Conservation (phyloP, 2,888 invertebrate species). For the Drosophila ustulata region DNA sequence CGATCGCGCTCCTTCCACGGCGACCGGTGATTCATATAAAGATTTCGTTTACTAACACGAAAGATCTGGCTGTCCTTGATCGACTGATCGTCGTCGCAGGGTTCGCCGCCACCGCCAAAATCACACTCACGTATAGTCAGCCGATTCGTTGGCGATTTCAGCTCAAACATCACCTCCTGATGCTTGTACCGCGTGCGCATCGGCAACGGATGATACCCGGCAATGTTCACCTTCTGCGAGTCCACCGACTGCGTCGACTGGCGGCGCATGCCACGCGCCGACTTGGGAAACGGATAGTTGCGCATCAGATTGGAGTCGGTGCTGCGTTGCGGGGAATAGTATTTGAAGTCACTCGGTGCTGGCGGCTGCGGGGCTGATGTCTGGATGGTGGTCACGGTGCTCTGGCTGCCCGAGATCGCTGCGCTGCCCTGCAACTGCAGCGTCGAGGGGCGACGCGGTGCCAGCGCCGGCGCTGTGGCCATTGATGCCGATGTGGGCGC, state of each 20-base stretch:
- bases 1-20: conserved; percentile 85
- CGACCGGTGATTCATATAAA: conserved; percentile 85
- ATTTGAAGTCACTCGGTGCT: conserved; percentile 84
- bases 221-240: conserved; percentile 82
- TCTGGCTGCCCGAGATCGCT: conserved; percentile 68
- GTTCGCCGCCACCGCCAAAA: conserved; percentile 85
- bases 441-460: conserved; percentile 79
- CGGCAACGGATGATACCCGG: conserved; percentile 83
- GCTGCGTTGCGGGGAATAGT: conserved; percentile 84
- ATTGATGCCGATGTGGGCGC: conserved; percentile 69
- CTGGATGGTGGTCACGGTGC: conserved; percentile 82
- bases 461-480: conserved; percentile 62
- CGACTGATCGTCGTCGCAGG: conserved; percentile 85
- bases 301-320: conserved; percentile 80
- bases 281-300: conserved; percentile 84
- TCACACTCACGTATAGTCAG: conserved; percentile 85
- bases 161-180: conserved; percentile 84
- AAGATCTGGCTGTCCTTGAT: conserved; percentile 85
- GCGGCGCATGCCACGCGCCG: conserved; percentile 83
- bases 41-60: conserved; percentile 85
- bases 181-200: conserved; percentile 83
- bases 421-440: conserved; percentile 75
- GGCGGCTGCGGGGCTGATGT: conserved; percentile 82
- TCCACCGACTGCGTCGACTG: conserved; percentile 84
- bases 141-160: conserved; percentile 84